Evolutionary conservation across 2,797 vertebrate genomes (phyloP).

Genomic region (Cossypha niveicapilla): DNA sequence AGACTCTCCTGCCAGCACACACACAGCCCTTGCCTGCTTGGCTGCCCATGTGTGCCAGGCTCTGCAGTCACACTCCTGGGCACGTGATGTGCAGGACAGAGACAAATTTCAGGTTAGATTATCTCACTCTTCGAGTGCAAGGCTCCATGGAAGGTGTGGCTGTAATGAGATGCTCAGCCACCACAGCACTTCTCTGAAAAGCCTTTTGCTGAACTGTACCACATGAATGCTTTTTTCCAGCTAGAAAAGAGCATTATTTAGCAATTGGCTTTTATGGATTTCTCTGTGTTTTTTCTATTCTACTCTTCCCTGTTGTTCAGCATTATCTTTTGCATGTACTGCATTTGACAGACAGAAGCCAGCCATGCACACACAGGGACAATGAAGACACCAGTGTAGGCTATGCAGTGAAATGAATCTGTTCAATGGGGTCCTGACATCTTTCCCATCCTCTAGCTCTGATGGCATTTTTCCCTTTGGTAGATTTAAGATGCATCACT

Average conservation of each 20-base stretch:
- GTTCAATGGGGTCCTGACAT: neutral
- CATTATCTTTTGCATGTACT: neutral
- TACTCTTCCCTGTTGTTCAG: neutral
- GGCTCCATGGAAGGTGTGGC: fast-evolving
- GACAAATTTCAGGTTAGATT: neutral
- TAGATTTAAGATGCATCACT: neutral
- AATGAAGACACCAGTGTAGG: neutral
- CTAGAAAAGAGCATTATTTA: neutral
- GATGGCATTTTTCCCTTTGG: neutral
- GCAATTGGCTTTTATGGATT: neutral
- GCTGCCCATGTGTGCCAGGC: neutral
- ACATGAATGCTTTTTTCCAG: neutral
- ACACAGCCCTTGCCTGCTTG: neutral
- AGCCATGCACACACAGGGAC: neutral
- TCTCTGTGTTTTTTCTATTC: neutral
- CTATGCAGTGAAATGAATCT: neutral
- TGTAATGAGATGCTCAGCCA: neutral
- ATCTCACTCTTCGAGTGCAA: neutral
- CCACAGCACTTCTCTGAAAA: neutral
- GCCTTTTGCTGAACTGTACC: neutral
- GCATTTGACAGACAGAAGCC: neutral
- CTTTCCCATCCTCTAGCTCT: neutral
- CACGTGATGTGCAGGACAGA: neutral
- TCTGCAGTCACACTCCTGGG: neutral
- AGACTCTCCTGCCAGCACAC: neutral